Evolutionary conservation across 2,888 invertebrate genomes (phyloP).

Genomic region (Leucophenga maculata): DNA sequence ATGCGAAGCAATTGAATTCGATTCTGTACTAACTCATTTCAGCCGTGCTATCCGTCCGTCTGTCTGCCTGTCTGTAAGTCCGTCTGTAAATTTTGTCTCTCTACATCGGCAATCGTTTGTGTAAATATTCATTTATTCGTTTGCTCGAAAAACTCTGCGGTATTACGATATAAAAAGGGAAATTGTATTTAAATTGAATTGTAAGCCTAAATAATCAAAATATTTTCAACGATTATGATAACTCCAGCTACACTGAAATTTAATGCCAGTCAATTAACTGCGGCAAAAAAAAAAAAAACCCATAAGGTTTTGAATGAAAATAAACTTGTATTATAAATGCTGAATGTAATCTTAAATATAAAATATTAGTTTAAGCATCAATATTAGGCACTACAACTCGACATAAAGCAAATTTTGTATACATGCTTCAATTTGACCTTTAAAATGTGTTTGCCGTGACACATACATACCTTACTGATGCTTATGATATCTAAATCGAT

Average conservation of each 20-base stretch:
- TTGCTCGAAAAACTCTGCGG: constrained; percentile 6
- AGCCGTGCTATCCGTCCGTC: background rate
- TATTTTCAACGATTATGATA: constrained; percentile 30
- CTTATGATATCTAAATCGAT: too few species aligned
- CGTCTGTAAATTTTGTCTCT: background rate
- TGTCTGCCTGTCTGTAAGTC: constrained; percentile 3
- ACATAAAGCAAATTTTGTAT: too few species aligned
- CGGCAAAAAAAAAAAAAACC: too few species aligned
- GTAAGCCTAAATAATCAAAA: constrained; percentile 48
- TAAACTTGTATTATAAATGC: too few species aligned
- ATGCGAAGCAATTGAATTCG: background rate
- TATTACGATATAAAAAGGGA: constrained; percentile 52
- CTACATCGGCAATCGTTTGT: background rate
- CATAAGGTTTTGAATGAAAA: too few species aligned
- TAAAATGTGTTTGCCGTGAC: too few species aligned
- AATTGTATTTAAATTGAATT: constrained; percentile 62
- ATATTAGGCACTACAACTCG: too few species aligned
- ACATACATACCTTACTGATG: too few species aligned
- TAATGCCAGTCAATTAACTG: background rate
- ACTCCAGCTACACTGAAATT: background rate
- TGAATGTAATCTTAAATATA: too few species aligned
- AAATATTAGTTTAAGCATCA: too few species aligned
- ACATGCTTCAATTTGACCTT: too few species aligned
- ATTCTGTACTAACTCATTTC: background rate
- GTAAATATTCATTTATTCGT: background rate